phyloP scores from a whole-genome alignment of 2,797 vertebrate genomes.

The Pseudochaenichthys georgianus region DNA sequence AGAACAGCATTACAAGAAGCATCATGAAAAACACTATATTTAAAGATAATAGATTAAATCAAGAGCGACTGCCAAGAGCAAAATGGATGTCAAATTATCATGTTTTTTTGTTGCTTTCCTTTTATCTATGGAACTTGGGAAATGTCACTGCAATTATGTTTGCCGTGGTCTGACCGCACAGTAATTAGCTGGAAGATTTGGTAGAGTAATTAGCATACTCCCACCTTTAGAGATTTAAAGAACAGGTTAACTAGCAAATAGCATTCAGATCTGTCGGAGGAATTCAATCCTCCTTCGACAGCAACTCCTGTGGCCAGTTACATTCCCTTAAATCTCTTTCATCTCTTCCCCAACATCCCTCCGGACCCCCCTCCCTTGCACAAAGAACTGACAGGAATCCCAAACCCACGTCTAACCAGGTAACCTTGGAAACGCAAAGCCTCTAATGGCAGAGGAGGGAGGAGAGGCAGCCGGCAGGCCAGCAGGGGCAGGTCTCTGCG shows the following conservation, averaged over 20 bases:
- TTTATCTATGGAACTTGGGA: conserved; percentile 36
- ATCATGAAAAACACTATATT: not conserved
- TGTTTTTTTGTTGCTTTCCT: conserved; percentile 12
- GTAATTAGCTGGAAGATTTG: conserved; percentile 64
- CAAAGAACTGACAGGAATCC: conserved; percentile 53
- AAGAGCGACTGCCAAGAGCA: conserved; percentile 11
- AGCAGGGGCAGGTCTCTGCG: conserved; percentile 44
- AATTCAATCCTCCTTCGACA: conserved; percentile 27
- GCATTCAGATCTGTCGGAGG: conserved; percentile 36
- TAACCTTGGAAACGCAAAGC: conserved; percentile 66
- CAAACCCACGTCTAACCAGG: conserved; percentile 56
- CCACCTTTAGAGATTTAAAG: conserved; percentile 51
- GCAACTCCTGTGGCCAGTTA: conserved; percentile 37
- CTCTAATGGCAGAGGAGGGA: conserved; percentile 46
- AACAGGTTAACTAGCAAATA: conserved; percentile 53
- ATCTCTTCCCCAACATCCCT: conserved; percentile 42
- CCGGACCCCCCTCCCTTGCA: conserved; percentile 13
- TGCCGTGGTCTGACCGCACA: conserved; percentile 46
- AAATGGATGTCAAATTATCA: conserved; percentile 13
- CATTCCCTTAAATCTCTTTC: conserved; percentile 59
- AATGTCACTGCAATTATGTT: conserved; percentile 64
- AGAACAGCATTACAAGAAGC: not conserved
- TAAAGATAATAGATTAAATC: conserved; percentile 13
- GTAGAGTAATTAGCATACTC: conserved; percentile 61
- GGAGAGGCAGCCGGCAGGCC: conserved; percentile 40